Conservation (phyloP, 2,113 vertebrate genomes). For the Larimichthys polyactis region DNA sequence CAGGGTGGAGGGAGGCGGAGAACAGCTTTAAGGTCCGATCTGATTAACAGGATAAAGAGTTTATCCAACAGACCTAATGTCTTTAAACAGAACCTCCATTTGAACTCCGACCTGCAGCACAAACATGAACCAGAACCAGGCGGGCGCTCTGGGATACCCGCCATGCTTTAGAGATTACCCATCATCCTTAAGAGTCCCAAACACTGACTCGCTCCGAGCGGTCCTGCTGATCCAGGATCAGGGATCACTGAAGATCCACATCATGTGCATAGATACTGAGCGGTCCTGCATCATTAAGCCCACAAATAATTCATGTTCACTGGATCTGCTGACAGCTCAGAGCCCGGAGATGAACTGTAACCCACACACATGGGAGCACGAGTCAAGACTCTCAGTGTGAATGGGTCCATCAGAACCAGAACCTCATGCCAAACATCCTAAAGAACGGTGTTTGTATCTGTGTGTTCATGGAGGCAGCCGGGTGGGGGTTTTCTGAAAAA, state of each 20-base stretch:
- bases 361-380: too few species aligned
- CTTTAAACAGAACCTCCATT: conserved; percentile 44
- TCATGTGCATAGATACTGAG: conserved; percentile 1
- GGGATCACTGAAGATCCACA: too few species aligned
- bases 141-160: not conserved
- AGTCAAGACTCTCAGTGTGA: conserved; percentile 49
- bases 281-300: not conserved
- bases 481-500: conserved; percentile 30
- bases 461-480: conserved; percentile 1
- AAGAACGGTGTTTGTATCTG: not conserved
- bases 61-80: conserved; percentile 70
- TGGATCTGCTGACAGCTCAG: not conserved
- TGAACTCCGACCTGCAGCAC: conserved; percentile 1
- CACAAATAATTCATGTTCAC: conserved; percentile 2
- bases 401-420: conserved; percentile 53
- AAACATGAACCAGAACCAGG: not conserved
- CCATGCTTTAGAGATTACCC: conserved; percentile 3
- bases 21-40: conserved; percentile 71
- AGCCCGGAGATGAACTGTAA: too few species aligned
- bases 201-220: conserved; percentile 27
- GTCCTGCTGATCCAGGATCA: not conserved
- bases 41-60: conserved; percentile 75
- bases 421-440: conserved; percentile 31
- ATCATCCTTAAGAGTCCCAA: conserved; percentile 2
- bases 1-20: conserved; percentile 31